A percentile compares a stretch with the other conserved stretches of the same genome.
These are phyloP conservation scores for Tragelaphus strepsiceros DNA, from an alignment of 2,113 vertebrate genomes.

Conservation along the genomic window DNA sequence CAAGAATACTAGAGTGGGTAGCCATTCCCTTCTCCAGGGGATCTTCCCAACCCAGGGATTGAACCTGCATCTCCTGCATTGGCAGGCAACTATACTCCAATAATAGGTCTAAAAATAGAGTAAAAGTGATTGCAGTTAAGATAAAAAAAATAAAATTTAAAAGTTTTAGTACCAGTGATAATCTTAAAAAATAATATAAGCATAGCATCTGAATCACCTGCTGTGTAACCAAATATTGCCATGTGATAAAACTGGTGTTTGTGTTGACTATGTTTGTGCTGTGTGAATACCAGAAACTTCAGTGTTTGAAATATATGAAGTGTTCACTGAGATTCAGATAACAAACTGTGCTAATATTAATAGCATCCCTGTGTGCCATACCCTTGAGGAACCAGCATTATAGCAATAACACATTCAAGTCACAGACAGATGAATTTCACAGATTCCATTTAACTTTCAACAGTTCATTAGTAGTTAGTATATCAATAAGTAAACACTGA, in stretches of 20 bases:
- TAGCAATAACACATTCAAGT: not conserved
- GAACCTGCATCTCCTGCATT: not conserved
- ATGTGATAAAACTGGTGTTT: not conserved
- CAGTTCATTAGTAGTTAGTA: not conserved
- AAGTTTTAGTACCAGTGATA: not conserved
- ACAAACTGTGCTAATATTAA: not conserved
- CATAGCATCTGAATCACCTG: not conserved
- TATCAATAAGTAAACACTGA: not conserved
- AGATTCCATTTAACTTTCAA: not conserved
- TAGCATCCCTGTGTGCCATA: not conserved
- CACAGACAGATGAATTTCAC: not conserved
- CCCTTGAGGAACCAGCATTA: not conserved
- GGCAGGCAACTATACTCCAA: not conserved
- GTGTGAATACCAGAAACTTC: not conserved
- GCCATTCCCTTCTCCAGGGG: not conserved
- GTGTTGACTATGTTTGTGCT: not conserved
- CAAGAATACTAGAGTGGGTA: not conserved
- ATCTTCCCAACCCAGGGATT: not conserved
- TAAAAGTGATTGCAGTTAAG: not conserved
- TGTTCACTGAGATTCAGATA: not conserved
- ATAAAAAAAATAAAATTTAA: not conserved
- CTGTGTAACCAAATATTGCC: not conserved
- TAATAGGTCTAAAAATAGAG: not conserved
- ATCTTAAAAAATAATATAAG: not conserved
- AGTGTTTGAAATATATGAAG: not conserved